Conservation (phyloP, 2,888 invertebrate species). For the Oscheius sp. region DNA sequence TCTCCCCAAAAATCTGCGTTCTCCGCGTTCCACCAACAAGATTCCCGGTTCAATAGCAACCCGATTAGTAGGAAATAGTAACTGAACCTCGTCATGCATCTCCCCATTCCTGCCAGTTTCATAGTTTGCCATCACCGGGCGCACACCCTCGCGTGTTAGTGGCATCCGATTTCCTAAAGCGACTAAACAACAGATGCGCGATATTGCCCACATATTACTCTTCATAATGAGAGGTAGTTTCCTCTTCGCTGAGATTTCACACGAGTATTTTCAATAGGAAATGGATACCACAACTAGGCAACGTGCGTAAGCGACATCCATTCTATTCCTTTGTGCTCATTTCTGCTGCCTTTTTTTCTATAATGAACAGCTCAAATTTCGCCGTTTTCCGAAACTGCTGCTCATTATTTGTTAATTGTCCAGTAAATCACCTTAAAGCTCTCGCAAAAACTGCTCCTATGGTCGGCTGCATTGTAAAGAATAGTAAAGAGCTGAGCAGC, state of each 20-base stretch:
- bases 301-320: slow-evolving; percentile 1
- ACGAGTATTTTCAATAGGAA: slow-evolving; percentile 24
- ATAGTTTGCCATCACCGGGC: slow-evolving; percentile 15
- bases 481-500: slow-evolving; percentile 22
- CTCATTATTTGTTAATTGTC: slow-evolving; percentile 1
- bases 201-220: not conserved
- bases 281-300: slow-evolving; percentile 28
- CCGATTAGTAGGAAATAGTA: slow-evolving; percentile 30
- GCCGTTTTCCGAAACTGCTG: not conserved
- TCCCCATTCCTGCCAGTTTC: no score
- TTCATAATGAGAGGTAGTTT: not conserved
- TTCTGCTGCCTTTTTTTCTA: not conserved
- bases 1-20: not conserved
- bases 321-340: not conserved
- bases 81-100: not conserved
- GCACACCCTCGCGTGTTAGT: slow-evolving; percentile 31
- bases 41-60: slow-evolving; percentile 29
- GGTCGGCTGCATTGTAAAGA: slow-evolving; percentile 20
- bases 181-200: not conserved
- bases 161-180: slow-evolving; percentile 32
- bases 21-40: slow-evolving; percentile 16
- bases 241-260: no score
- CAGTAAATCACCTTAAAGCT: not conserved
- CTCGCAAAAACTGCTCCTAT: not conserved
- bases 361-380: slow-evolving; percentile 1